Percentiles rank a stretch among this genome's conserved stretches.
Conservation (phyloP, 1,140 invertebrate genomes). For the Drosophila quadrilineata region DNA sequence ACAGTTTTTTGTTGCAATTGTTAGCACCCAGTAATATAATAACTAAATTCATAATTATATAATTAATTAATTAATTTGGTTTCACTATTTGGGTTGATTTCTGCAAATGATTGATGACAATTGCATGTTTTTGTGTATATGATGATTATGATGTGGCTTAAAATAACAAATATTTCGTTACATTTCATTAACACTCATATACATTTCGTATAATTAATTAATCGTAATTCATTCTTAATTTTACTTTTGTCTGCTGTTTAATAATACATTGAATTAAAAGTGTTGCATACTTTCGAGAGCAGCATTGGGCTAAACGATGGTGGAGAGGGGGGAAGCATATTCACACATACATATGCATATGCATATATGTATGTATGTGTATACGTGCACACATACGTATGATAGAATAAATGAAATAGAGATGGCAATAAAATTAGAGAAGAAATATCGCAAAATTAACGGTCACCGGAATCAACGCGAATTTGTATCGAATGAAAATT, state of each 20-base stretch:
- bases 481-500: no score
- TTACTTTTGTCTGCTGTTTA: slow-evolving; percentile 14
- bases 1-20: slow-evolving; percentile 32
- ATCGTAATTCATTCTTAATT: slow-evolving; percentile 10
- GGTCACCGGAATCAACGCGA: no score
- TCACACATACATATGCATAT: slow-evolving; percentile 2
- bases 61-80: slow-evolving; percentile 62
- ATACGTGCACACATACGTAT: no score
- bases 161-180: no score
- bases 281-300: slow-evolving; percentile 7
- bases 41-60: slow-evolving; percentile 50
- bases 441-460: no score
- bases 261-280: slow-evolving; percentile 11
- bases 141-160: no score
- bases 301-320: neutral
- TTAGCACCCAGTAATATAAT: slow-evolving; percentile 67
- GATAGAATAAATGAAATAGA: neutral
- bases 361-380: no score
- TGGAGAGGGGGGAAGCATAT: neutral
- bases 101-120: no score
- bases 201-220: no score
- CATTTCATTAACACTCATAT: no score
- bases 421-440: neutral
- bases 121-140: no score
- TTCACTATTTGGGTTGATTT: slow-evolving; percentile 35